Evolutionary conservation across 2,888 invertebrate genomes (phyloP).

Genomic region (Drosophila colorata): DNA sequence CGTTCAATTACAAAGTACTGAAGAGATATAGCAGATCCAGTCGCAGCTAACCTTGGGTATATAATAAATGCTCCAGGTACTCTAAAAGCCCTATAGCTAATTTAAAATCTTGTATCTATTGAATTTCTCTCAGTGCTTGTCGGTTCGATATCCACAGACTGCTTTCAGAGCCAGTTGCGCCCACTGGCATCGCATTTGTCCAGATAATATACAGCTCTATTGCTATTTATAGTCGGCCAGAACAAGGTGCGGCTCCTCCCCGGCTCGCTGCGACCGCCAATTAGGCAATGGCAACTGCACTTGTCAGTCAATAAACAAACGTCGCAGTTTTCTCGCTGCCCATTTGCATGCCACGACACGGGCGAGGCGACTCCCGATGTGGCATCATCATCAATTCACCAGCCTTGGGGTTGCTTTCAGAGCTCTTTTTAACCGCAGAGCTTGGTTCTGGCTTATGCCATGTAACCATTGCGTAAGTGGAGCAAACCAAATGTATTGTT

Average conservation of each 20-base stretch:
- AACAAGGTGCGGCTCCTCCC: slow-evolving; percentile 41
- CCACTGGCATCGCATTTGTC: slow-evolving; percentile 30
- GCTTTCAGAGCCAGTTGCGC: slow-evolving; percentile 15
- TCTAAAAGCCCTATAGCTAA: background rate
- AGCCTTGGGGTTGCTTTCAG: slow-evolving; percentile 24
- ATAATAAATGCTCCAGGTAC: background rate
- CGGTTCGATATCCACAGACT: slow-evolving; percentile 11
- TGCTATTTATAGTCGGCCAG: slow-evolving; percentile 51
- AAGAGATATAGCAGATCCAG: background rate
- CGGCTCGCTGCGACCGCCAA: slow-evolving; percentile 38
- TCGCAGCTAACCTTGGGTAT: background rate
- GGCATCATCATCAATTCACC: slow-evolving; percentile 23
- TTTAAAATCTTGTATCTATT: background rate
- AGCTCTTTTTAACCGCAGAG: background rate
- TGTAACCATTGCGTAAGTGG: slow-evolving; percentile 12
- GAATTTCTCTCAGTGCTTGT: slow-evolving; percentile 6
- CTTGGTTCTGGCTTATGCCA: no score
- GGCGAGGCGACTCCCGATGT: background rate
- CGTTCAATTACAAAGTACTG: slow-evolving; percentile 10
- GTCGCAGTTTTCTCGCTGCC: slow-evolving; percentile 34
- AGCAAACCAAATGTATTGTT: slow-evolving; percentile 7
- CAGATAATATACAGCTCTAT: slow-evolving; percentile 44
- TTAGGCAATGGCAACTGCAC: slow-evolving; percentile 54
- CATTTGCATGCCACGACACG: slow-evolving; percentile 54
- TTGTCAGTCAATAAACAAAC: slow-evolving; percentile 60